Base-by-base conservation (phyloP, 2,113 vertebrate genomes). In the Cephalopterus ornatus region DNA sequence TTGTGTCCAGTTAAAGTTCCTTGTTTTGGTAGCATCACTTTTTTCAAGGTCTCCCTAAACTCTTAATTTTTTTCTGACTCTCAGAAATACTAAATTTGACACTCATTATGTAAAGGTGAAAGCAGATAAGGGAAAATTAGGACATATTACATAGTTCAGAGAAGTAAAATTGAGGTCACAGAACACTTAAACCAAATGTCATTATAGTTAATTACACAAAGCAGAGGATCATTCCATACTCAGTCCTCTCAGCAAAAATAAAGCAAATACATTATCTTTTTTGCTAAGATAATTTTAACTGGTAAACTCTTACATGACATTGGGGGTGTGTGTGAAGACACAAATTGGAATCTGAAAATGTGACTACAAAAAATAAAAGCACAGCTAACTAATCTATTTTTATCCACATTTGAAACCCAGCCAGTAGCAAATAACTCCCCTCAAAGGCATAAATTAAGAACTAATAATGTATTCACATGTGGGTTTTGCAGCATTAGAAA, bases 401-500 rank as follows among this genome's bases (percentile, higher is more conserved):
- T 94, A 93, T 58, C 55, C 76, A 23, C 65, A 42, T 46, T 23
- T 94, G 89, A 92, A 91, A 91, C 11, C 22, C 55, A 89, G 73
- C 68, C 95, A 93, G 47, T 24, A 84, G 28, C 80, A 89, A 91
- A 53, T 50, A 77, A 87, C 50, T 83, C 75, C 67, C 75, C 89
- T 94, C 80, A 55, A 84, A 92, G 50, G 73, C 74, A 81, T 62
- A 81, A 74, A 95, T 91, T 81, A 74, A 74, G 88, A 84, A 74
- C 74, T 85, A 92, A 74, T 62, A 20, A 91, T 7, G 8, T 14
- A 42, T 71, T 84, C 50, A 26, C n/a, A 74, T 70, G 50, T 44
- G n/a, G 41, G 46, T 4, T 89, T 88, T 80, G n/a, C 55, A 77
- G 44, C 41, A 59, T 61, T 49, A 82, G 67, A 65, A 89, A 77